phyloP scores from a whole-genome alignment of 2,113 vertebrate species.

The Bubo scandiacus region DNA sequence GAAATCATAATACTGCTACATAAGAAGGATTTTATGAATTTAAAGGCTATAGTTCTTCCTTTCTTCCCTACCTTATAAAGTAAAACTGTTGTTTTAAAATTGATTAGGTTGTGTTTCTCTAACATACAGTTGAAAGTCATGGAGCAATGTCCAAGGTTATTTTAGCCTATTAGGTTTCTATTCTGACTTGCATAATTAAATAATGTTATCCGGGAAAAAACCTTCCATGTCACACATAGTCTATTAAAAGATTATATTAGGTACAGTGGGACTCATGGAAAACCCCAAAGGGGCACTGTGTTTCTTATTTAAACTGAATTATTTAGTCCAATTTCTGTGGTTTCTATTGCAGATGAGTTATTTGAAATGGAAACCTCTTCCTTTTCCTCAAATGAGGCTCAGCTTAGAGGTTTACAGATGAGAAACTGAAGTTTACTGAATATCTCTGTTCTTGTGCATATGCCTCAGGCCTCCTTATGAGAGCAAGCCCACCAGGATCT shows the following conservation, averaged over 20 bases:
- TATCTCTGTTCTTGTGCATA: background rate
- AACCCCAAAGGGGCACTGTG: background rate
- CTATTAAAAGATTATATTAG: background rate
- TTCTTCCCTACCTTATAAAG: background rate
- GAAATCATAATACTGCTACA: background rate
- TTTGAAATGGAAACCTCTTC: background rate
- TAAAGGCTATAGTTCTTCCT: background rate
- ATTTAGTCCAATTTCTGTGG: background rate
- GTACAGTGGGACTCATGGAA: background rate
- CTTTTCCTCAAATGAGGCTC: background rate
- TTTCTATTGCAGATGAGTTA: background rate
- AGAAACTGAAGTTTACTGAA: background rate
- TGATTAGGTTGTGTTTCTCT: background rate
- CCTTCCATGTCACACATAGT: accelerated
- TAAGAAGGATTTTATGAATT: background rate
- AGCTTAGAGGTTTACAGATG: background rate
- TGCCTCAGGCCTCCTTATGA: background rate
- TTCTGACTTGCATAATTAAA: background rate
- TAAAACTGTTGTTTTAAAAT: background rate
- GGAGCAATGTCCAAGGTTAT: background rate
- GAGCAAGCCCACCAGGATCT: background rate
- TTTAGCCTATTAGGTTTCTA: background rate
- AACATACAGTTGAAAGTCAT: background rate
- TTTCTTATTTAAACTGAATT: background rate
- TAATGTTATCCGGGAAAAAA: background rate